Base-by-base conservation (phyloP, 1,140 invertebrate species). In the Cryptotermes secundus region DNA sequence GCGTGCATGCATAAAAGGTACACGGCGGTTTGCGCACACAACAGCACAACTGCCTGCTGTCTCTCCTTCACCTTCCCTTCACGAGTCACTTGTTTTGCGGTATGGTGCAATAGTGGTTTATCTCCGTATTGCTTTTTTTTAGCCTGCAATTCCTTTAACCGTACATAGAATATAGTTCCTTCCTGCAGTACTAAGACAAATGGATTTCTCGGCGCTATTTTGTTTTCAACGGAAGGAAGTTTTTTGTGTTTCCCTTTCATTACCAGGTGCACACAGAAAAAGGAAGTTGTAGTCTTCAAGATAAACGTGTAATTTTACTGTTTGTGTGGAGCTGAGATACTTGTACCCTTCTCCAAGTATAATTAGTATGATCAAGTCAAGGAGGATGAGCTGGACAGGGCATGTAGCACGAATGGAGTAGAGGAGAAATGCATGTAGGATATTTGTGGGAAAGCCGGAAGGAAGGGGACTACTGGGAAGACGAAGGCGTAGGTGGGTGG, bases 11-110 rank as follows among this genome's bases (percentile, higher is more conserved):
- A 59, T 4, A 59, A 59, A 59, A 16, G 53, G n/a, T n/a, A n/a
- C n/a, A n/a, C n/a, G n/a, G n/a, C n/a, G 4, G 53, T 59, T 59
- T 72, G 26, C 6, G n/a, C 59, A n/a, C 59, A 72, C 59, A n/a
- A n/a, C 26, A 4, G n/a, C 59, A 26, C n/a, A n/a, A 65, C 59
- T 9, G 59, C 59, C 59, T 31, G 26, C 26, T 31, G 9, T n/a
- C 26, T 59, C 53, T 31, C 59, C 59, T 72, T 72, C 59, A 72
- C n/a, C 59, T 72, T 72, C 59, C 59, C 59, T 72, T 72, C 59
- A 72, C 59, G 59, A 72, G 59, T 72, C 59, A 72, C 59, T 72
- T 72, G 26, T n/a, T 72, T 10, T 12, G 14, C 9, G 59, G 3
- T 16, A 4, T 16, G 26, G 59, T n/a, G 59, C 59, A 72, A 31